A percentile compares a stretch with the other conserved stretches of the same genome.
phyloP scores from a whole-genome alignment of 2,888 invertebrate genomes.

The Cylloceria caligata region DNA sequence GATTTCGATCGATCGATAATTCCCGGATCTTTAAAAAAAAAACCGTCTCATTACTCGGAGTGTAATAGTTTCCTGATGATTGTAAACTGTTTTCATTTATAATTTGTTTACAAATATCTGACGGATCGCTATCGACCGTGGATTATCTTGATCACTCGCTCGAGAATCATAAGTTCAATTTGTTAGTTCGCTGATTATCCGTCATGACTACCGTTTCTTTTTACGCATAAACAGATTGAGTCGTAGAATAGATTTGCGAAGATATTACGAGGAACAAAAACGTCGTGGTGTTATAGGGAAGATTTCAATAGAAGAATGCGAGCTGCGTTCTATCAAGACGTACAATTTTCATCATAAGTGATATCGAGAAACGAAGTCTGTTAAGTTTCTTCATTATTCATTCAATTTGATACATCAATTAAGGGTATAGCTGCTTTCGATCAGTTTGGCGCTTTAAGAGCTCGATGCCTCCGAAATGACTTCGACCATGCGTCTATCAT shows the following conservation, averaged over 20 bases:
- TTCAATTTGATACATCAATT: constrained; percentile 56
- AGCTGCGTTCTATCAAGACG: constrained; percentile 45
- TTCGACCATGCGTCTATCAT: constrained; percentile 54
- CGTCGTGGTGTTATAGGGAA: constrained; percentile 4
- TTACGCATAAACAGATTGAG: not conserved
- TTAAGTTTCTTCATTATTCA: constrained; percentile 49
- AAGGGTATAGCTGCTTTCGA: constrained; percentile 37
- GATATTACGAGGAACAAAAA: constrained; percentile 1
- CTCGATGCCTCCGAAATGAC: constrained; percentile 33
- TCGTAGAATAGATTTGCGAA: constrained; percentile 14
- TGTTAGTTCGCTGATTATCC: constrained; percentile 21
- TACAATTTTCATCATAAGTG: constrained; percentile 19
- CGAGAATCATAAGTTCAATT: constrained; percentile 55
- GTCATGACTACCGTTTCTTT: not conserved
- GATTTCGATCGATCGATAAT: not conserved
- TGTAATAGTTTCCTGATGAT: constrained; percentile 18
- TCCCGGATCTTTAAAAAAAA: not conserved
- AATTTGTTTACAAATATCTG: constrained; percentile 9
- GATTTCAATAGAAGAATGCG: not conserved
- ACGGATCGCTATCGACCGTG: constrained; percentile 31
- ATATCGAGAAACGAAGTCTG: constrained; percentile 46
- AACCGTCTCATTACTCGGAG: not conserved
- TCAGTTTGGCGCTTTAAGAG: constrained; percentile 40
- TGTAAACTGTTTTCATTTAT: not conserved
- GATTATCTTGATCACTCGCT: constrained; percentile 7